A percentile compares a stretch with the other conserved stretches of the same genome.
Conservation (phyloP, 2,888 invertebrate genomes). For the Chrysodeixis includens region DNA sequence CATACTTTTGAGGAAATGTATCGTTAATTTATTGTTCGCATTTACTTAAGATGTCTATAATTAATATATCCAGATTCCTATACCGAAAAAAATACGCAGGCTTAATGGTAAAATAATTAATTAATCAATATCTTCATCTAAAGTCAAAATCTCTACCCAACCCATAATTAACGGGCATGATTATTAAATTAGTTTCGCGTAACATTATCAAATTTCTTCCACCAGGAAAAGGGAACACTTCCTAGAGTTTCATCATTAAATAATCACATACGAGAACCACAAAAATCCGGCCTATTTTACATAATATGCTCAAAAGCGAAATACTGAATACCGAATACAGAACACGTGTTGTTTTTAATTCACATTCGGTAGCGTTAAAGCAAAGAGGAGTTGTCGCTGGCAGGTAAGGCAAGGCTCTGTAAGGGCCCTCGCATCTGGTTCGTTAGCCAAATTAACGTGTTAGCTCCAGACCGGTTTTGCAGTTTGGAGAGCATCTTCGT, state of each 20-base stretch:
- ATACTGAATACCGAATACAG: slow-evolving; percentile 11
- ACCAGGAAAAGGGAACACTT: neutral
- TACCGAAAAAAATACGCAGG: neutral
- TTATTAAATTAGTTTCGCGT: neutral
- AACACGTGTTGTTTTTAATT: slow-evolving; percentile 61
- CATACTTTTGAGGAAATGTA: no score
- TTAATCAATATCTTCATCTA: neutral
- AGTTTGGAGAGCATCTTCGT: slow-evolving; percentile 63
- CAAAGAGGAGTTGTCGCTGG: slow-evolving; percentile 70
- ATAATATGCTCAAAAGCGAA: slow-evolving; percentile 5
- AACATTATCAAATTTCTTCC: neutral
- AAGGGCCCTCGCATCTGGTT: slow-evolving; percentile 78
- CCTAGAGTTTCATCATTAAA: neutral
- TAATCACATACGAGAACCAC: slow-evolving; percentile 1
- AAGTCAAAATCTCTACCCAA: neutral
- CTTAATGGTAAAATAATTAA: no score
- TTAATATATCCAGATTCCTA: no score
- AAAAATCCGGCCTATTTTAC: neutral
- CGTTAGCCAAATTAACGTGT: slow-evolving; percentile 86
- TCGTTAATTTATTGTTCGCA: no score
- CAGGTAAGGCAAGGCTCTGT: slow-evolving; percentile 60
- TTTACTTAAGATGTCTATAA: no score
- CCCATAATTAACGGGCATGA: neutral
- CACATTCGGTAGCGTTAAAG: slow-evolving; percentile 68
- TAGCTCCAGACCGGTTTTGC: slow-evolving; percentile 66